phyloP scores from a whole-genome alignment of 2,888 invertebrate species.

The Protophormia terraenovae region DNA sequence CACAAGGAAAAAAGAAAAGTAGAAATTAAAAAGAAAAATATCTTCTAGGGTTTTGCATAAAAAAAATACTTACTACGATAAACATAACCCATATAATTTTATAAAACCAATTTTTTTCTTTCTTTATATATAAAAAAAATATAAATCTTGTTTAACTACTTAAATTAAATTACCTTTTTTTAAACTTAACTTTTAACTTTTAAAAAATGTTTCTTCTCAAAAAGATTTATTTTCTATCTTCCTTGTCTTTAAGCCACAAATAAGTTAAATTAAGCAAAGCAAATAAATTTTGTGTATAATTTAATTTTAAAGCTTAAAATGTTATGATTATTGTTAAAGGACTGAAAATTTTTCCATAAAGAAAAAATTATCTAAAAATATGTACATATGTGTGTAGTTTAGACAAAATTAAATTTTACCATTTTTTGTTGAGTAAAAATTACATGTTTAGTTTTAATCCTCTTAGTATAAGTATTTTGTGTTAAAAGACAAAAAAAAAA shows the following conservation, averaged over 20 bases:
- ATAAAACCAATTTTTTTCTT: too few relatives aligned
- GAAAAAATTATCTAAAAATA: background rate
- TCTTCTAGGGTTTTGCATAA: background rate
- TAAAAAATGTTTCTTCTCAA: too few relatives aligned
- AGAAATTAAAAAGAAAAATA: background rate
- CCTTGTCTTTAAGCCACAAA: background rate
- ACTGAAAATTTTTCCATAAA: background rate
- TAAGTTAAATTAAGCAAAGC: background rate
- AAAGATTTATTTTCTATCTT: background rate
- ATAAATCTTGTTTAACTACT: background rate
- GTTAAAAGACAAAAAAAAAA: background rate
- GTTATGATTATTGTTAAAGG: background rate
- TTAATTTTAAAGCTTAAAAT: background rate
- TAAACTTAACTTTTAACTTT: too few relatives aligned
- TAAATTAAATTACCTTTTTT: background rate
- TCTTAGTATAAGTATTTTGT: constrained; percentile 30
- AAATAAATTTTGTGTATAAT: background rate
- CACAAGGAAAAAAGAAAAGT: background rate
- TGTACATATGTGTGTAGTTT: background rate
- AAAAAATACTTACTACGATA: too few relatives aligned
- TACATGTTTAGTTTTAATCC: constrained; percentile 46
- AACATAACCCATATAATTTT: too few relatives aligned
- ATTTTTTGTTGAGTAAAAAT: too few relatives aligned
- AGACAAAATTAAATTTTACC: too few relatives aligned
- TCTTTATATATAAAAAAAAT: too few relatives aligned